Evolutionary conservation across 2,888 invertebrate genomes (phyloP).

Genomic region (Pimpla rufipes): DNA sequence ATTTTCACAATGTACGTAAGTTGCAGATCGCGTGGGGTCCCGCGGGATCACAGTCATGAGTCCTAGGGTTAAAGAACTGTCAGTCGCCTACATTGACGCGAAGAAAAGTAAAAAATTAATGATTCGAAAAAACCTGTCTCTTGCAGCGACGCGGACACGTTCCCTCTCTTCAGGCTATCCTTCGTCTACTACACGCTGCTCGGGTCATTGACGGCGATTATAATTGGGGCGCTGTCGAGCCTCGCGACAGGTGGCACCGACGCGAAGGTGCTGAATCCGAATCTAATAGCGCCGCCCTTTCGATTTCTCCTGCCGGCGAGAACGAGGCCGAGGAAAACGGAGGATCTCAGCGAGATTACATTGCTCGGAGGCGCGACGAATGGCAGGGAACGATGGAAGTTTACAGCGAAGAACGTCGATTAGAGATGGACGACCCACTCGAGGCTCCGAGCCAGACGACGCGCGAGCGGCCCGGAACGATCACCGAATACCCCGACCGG

Average conservation of each 20-base stretch:
- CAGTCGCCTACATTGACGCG: no score
- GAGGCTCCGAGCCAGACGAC: constrained; percentile 5
- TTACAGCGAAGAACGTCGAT: constrained; percentile 49
- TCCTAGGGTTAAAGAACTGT: no score
- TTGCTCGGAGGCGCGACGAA: constrained; percentile 39
- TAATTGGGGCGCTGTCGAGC: constrained; percentile 89
- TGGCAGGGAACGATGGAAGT: neutral
- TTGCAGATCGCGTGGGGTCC: no score
- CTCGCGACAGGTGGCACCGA: constrained; percentile 87
- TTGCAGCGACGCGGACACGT: constrained; percentile 74
- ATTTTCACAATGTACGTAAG: no score
- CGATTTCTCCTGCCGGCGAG: constrained; percentile 62
- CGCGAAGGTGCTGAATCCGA: constrained; percentile 87
- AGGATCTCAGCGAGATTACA: constrained; percentile 44
- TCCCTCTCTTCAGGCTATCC: constrained; percentile 88
- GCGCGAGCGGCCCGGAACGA: neutral
- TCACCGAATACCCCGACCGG: no score
- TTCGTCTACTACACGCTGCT: constrained; percentile 90
- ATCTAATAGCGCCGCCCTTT: constrained; percentile 84
- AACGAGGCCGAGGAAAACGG: constrained; percentile 44
- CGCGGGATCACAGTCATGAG: no score
- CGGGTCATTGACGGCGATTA: constrained; percentile 87
- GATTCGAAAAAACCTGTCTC: neutral
- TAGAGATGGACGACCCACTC: constrained; percentile 40
- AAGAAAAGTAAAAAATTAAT: neutral